Base-by-base conservation (phyloP, 2,888 invertebrate genomes). In the Thysanoteuthis rhombus region DNA sequence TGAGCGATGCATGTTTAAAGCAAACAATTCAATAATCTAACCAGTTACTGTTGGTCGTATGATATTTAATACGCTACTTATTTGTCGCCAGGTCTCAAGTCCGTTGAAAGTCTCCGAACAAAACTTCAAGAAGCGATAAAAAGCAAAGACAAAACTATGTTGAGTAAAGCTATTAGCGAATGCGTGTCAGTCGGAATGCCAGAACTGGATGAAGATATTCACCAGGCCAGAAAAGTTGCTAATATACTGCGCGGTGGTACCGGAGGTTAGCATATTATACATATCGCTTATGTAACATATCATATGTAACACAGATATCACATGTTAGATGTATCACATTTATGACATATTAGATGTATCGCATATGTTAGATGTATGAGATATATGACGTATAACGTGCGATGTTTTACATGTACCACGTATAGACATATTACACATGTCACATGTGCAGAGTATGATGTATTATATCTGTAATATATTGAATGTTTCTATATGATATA, bases 131-230 rank as follows among this genome's bases (percentile, higher is more conserved):
- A 92, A n/a, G 42, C 92, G 19, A 92, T 92, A 45, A 92, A 22
- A n/a, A 28, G 32, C 4, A 92, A 92, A 92, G 45, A 92, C 16
- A 92, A 92, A 92, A n/a, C 42, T n/a, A 32, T n/a, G n/a, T 39
- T 92, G n/a, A 45, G 36, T 42, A 92, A 92, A 92, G n/a, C 8
- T 19, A 40, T 92, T 12, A 45, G 45, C 32, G 45, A 92, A 40
- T 92, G 92, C 28, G 92, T 92, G 32, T 22, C 92, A 45, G 32
- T 92, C 19, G 92, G 92, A 92, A 45, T 92, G 12, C 40, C 42
- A n/a, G 92, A 92, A 92, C 92, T 92, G 0, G 42, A 92, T 45
- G 92, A 92, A 92, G 92, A 92, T 92, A 92, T 92, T 42, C 22
- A 42, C 16, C 92, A 92, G 45, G 92, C 92, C 40, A 92, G 92